phyloP scores from a whole-genome alignment of 2,797 vertebrate genomes.

The Odontamblyopus lacepedii region DNA sequence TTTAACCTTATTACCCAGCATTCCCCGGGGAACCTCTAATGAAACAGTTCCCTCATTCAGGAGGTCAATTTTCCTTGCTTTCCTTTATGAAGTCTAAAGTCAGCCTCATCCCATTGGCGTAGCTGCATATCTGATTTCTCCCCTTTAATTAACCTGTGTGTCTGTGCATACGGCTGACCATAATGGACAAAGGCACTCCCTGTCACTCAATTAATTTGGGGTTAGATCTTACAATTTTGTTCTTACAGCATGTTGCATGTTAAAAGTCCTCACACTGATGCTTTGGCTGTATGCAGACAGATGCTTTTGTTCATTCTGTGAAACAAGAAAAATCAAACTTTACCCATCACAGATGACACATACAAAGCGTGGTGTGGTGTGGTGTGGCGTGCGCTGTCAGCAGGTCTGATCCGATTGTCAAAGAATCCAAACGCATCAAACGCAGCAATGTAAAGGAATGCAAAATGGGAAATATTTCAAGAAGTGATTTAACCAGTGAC shows the following conservation, averaged over 20 bases:
- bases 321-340: slow-evolving; percentile 62
- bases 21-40: slow-evolving; percentile 65
- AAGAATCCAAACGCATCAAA: slow-evolving; percentile 69
- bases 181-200: slow-evolving; percentile 33
- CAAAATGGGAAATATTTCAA: not conserved
- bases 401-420: slow-evolving; percentile 58
- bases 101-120: slow-evolving; percentile 55
- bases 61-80: slow-evolving; percentile 68
- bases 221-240: slow-evolving; percentile 60
- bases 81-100: slow-evolving; percentile 69
- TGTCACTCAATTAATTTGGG: slow-evolving; percentile 51
- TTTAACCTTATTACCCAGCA: slow-evolving; percentile 70
- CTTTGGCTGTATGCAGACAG: slow-evolving; percentile 48
- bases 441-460: slow-evolving; percentile 40
- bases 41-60: slow-evolving; percentile 72
- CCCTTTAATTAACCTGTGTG: slow-evolving; percentile 56
- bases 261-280: slow-evolving; percentile 33
- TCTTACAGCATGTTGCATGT: slow-evolving; percentile 17
- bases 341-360: slow-evolving; percentile 66
- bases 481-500: slow-evolving; percentile 20
- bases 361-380: slow-evolving; percentile 23
- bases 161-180: slow-evolving; percentile 28
- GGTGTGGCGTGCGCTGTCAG: slow-evolving; percentile 54
- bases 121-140: slow-evolving; percentile 54
- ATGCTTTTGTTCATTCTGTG: slow-evolving; percentile 52